Percentiles rank a stretch among this genome's conserved stretches.
Evolutionary conservation across 2,888 invertebrate genomes (phyloP).

Genomic region (Conchocele bisecta): DNA sequence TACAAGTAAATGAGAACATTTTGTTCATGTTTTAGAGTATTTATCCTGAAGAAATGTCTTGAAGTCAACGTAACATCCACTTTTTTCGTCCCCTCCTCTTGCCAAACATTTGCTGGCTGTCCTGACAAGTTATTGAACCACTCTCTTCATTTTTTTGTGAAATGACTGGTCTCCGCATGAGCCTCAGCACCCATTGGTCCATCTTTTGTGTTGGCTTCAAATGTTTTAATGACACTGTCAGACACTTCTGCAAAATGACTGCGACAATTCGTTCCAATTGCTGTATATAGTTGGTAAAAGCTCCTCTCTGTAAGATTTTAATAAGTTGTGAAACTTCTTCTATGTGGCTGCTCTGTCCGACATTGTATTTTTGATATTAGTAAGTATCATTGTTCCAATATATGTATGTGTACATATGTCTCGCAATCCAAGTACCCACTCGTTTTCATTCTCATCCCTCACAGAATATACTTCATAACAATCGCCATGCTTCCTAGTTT

Average conservation of each 20-base stretch:
- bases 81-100: constrained; percentile 31
- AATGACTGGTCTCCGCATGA: neutral
- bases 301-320: constrained; percentile 27
- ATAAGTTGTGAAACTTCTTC: constrained; percentile 31
- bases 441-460: constrained; percentile 25
- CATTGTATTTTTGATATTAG: constrained; percentile 38
- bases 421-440: constrained; percentile 30
- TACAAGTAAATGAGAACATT: constrained; percentile 1
- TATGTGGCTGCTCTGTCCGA: constrained; percentile 39
- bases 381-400: constrained; percentile 7
- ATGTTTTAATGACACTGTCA: constrained; percentile 13
- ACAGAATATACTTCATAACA: constrained; percentile 32
- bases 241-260: constrained; percentile 37
- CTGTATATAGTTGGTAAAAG: constrained; percentile 24
- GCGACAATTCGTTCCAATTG: constrained; percentile 27
- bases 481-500: constrained; percentile 34
- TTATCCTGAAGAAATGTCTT: constrained; percentile 11
- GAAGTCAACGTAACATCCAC: constrained; percentile 31
- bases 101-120: constrained; percentile 34
- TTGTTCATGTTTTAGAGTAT: neutral
- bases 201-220: constrained; percentile 20
- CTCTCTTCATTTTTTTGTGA: constrained; percentile 17
- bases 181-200: constrained; percentile 19
- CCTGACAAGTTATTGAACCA: constrained; percentile 10
- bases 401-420: constrained; percentile 17